Conservation (phyloP, 2,888 invertebrate species). For the Andrena minutula region DNA sequence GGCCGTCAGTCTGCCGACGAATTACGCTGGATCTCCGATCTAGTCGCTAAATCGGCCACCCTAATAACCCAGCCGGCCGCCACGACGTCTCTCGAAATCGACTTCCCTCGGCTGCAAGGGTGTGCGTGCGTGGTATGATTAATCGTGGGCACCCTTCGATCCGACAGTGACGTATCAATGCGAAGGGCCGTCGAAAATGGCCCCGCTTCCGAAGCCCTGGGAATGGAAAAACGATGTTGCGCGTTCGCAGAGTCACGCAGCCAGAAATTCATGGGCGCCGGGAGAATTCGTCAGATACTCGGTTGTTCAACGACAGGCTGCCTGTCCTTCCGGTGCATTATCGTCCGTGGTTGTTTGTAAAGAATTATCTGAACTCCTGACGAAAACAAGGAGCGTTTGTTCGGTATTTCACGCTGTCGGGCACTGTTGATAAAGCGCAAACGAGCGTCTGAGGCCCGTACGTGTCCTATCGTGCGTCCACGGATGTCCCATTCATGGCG, state of each 20-base stretch:
- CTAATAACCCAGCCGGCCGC: constrained; percentile 50
- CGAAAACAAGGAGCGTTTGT: constrained; percentile 43
- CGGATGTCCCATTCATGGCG: constrained; percentile 29
- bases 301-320: not conserved
- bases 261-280: not conserved
- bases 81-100: constrained; percentile 19
- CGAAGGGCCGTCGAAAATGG: not conserved
- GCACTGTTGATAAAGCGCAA: constrained; percentile 20
- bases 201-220: constrained; percentile 7
- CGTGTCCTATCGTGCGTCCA: constrained; percentile 53
- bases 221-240: constrained; percentile 37
- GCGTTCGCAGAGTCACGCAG: not conserved
- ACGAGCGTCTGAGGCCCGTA: not conserved
- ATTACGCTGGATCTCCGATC: constrained; percentile 55
- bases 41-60: constrained; percentile 53
- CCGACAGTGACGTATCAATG: constrained; percentile 31
- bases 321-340: not conserved
- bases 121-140: constrained; percentile 58
- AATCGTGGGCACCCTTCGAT: constrained; percentile 51
- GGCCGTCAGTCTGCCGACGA: constrained; percentile 44
- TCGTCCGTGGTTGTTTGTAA: constrained; percentile 5
- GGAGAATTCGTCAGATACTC: not conserved
- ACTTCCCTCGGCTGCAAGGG: constrained; percentile 49
- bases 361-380: constrained; percentile 18
- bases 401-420: constrained; percentile 18